Base-by-base conservation (phyloP, 2,888 invertebrate genomes). In the Latrodectus hesperus region DNA sequence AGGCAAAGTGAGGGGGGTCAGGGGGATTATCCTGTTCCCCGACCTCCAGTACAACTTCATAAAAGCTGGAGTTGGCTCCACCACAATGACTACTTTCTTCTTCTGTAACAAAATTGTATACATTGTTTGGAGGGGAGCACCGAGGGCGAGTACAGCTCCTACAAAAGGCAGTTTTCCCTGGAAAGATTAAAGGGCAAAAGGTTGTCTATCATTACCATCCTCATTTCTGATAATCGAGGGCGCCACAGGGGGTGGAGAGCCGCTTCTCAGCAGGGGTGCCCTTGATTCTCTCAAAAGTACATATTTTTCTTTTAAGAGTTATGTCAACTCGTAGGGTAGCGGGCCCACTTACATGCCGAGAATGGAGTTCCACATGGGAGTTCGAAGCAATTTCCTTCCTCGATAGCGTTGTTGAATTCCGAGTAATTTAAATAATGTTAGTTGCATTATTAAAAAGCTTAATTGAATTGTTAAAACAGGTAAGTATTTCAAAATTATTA, bases 121-220 rank as follows among this genome's bases (percentile, higher is more conserved):
- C 68, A 68, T 22, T 22, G 22, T 68, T 22, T 68, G 26, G 26
- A 68, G 17, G n/a, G 16, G 16, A 9, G 8, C 12, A 51, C 38
- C 14, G 49, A 14, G n/a, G 51, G 51, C 12, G 71, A 49, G 49
- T 16, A n/a, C 14, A 22, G 16, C 53, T 52, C 67, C 16, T 17
- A 67, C 74, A 55, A 74, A 55, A 60, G 72, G 51, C 49, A 72
- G 55, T 73, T 73, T 60, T 60, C n/a, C n/a, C 14, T 53, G 72
- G 64, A 49, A 49, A 51, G 70, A 26, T 51, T 17, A 71, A 26
- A 76, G 79, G 84, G 73, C 79, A 70, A 67, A 68, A 85, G 79
- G 84, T 85, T 67, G 53, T 79, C 70, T 51, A 79, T 85, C 84
- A 79, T 85, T 85, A 85, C 84, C 84, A 78, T 85, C 84, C 74